Evolutionary conservation across 2,113 vertebrate genomes (phyloP).

Genomic region (Trematocara unimaculatum): DNA sequence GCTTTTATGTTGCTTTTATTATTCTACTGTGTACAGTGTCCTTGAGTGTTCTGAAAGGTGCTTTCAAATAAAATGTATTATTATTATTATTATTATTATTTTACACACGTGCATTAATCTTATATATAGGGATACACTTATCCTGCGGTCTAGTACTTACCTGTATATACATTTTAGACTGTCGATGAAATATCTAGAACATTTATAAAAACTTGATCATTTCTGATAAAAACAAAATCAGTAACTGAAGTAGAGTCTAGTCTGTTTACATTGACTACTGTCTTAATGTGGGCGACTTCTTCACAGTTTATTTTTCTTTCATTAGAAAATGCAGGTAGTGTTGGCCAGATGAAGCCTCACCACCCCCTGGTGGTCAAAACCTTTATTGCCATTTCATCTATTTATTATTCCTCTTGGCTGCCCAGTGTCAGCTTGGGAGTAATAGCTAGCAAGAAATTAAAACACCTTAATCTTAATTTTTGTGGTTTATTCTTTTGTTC

Average conservation of each 20-base stretch:
- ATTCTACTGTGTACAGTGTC: fast-evolving
- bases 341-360: neutral
- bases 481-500: neutral
- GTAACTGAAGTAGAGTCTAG: neutral
- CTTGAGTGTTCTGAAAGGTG: neutral
- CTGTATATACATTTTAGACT: neutral
- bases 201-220: neutral
- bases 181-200: neutral
- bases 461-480: neutral
- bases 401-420: neutral
- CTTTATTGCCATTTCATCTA: neutral
- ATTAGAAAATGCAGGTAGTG: neutral
- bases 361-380: neutral
- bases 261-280: neutral
- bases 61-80: neutral
- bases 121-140: neutral
- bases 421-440: neutral
- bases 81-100: neutral
- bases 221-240: neutral
- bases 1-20: neutral
- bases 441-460: neutral
- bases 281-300: neutral
- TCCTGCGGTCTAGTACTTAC: neutral
- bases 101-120: neutral
- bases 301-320: neutral